Evolutionary conservation across 2,113 vertebrate species (phyloP).

Genomic region (Pyxicephalus adspersus): DNA sequence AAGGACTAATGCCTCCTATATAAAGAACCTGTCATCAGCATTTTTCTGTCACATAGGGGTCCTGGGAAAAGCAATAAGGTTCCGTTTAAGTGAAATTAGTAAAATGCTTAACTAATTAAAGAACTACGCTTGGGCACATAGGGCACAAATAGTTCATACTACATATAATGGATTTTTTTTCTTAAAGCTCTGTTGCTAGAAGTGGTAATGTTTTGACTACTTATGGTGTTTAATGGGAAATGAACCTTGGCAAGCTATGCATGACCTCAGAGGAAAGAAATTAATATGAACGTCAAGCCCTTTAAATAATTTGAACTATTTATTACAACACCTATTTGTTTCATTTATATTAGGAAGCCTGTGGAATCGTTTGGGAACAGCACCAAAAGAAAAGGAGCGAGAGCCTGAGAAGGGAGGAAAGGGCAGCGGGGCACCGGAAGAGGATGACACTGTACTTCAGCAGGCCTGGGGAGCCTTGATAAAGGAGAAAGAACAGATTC

Average conservation of each 20-base stretch:
- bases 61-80: too few relatives aligned
- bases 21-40: too few relatives aligned
- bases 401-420: slow-evolving; percentile 66
- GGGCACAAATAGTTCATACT: too few relatives aligned
- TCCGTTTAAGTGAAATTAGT: too few relatives aligned
- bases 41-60: too few relatives aligned
- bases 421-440: slow-evolving; percentile 70
- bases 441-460: slow-evolving; percentile 92
- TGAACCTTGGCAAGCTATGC: too few relatives aligned
- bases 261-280: too few relatives aligned
- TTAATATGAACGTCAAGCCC: too few relatives aligned
- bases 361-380: slow-evolving; percentile 92
- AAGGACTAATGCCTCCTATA: background rate
- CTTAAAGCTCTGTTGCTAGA: background rate
- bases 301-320: too few relatives aligned
- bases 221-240: background rate
- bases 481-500: slow-evolving; percentile 90
- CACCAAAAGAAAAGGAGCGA: slow-evolving; percentile 76
- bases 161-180: background rate
- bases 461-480: slow-evolving; percentile 95
- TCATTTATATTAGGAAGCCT: slow-evolving; percentile 75
- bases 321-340: background rate
- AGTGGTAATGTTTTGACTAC: too few relatives aligned
- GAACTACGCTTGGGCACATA: too few relatives aligned
- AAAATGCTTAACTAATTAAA: too few relatives aligned